Evolutionary conservation across 2,113 vertebrate species (phyloP), one percentile per base, ranked within the genome.

Genomic region (Alexandromys fortis): DNA sequence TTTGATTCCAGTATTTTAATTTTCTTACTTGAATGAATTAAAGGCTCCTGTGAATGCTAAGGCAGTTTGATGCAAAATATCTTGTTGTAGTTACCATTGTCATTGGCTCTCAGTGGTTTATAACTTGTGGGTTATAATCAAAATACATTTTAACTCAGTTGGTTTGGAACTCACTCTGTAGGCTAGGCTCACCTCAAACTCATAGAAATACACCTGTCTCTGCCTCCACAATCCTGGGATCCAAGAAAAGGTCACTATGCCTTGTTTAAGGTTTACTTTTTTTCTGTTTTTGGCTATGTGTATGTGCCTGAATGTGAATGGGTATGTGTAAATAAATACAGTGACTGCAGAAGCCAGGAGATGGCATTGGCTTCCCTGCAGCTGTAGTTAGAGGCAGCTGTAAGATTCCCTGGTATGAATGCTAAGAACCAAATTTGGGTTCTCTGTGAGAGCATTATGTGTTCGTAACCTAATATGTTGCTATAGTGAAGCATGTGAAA

Each of bases 1-100:
- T 73, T 77, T 63, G 78, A 52, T 70, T 35, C 38, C 19, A 55
- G 26, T 42, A 35, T 1, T 22, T 92, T 35, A 14, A 3, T 79
- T 93, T 82, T 38, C 33, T 90, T n/a, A 70, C 22, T 82, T 92
- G 49, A 49, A 92, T 73, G 91, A 90, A n/a, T n/a, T 73, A 1
- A 11, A 52, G 28, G 26, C 19, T 33, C 21, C 19, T 49, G 3
- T n/a, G 58, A 26, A 65, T 24, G 21, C 47, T 52, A 90, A 86
- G 38, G 2, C 28, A 33, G 22, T 33, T 90, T 88, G 45, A 78
- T 19, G 42, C 33, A 38, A 77, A 81, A 0, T 68, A 12, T 17
- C 30, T 72, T 19, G 58, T 1, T n/a, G 10, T 10, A 16, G 22
- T 35, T 49, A 6, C 10, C n/a, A 33, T 28, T 5, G 17, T 67